A percentile compares a stretch with the other conserved stretches of the same genome.
Conservation (phyloP, 1,140 invertebrate species). For the Scaptomyza pallida region DNA sequence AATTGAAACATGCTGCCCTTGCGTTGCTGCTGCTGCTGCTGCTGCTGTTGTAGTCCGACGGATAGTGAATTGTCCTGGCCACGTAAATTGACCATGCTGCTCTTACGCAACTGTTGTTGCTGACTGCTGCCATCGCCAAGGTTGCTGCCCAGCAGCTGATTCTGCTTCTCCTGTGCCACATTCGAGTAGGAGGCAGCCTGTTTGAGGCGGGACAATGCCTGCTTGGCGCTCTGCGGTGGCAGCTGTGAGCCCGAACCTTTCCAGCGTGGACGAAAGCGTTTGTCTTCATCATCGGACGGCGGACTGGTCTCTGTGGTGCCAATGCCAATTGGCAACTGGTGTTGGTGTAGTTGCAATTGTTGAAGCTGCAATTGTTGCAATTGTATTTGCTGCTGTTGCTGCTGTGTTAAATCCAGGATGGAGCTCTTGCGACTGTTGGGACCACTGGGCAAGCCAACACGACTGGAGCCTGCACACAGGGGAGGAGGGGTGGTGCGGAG, state of each 20-base stretch:
- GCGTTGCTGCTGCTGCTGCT: conserved; percentile 42
- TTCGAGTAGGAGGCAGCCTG: conserved; percentile 77
- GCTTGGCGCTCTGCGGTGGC: conserved; percentile 75
- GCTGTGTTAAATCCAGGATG: conserved; percentile 70
- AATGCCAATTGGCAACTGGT: conserved; percentile 69
- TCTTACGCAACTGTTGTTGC: conserved; percentile 56
- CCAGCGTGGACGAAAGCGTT: conserved; percentile 73
- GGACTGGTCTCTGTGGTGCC: conserved; percentile 84
- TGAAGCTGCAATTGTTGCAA: conserved; percentile 50
- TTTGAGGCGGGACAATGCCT: conserved; percentile 73
- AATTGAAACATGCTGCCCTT: conserved; percentile 72
- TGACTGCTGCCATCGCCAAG: conserved; percentile 31
- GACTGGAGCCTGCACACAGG: conserved; percentile 62
- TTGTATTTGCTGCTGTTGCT: conserved; percentile 56
- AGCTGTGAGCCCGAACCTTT: conserved; percentile 83
- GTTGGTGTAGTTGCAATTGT: conserved; percentile 44
- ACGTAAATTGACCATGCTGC: conserved; percentile 57
- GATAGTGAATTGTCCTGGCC: conserved; percentile 38
- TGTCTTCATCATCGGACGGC: conserved; percentile 84
- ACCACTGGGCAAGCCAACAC: conserved; percentile 74
- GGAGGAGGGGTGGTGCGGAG: not conserved
- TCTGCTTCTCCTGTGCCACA: conserved; percentile 67
- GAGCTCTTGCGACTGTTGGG: conserved; percentile 78
- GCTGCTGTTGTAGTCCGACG: conserved; percentile 24
- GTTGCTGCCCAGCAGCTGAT: conserved; percentile 52